These are phyloP conservation scores for Ligdia adustata DNA, from an alignment of 2,888 invertebrate genomes.

Conservation along the genomic window DNA sequence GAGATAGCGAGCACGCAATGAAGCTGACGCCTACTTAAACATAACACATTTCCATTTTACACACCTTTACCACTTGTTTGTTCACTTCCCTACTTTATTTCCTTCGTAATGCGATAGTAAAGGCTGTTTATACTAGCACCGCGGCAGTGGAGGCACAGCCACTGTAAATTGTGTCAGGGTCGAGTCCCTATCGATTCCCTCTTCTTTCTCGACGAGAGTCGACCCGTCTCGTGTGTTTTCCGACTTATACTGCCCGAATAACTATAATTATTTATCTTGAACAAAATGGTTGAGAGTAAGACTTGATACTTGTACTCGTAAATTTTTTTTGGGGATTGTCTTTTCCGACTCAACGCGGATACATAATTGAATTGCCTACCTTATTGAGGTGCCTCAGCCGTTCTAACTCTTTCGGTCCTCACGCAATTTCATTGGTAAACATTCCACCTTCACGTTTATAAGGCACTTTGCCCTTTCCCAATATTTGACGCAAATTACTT, in stretches of 20 bases:
- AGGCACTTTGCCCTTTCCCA: slow-evolving; percentile 23
- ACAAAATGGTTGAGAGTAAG: slow-evolving; percentile 38
- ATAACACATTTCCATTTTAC: no score
- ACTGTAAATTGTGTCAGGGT: slow-evolving; percentile 80
- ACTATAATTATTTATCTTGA: slow-evolving; percentile 52
- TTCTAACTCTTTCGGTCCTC: slow-evolving; percentile 17
- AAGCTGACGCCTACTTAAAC: no score
- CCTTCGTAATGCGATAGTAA: slow-evolving; percentile 54
- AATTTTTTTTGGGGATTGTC: slow-evolving; percentile 32
- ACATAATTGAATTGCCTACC: slow-evolving; percentile 25
- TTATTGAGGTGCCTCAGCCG: slow-evolving; percentile 21
- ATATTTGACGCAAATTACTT: slow-evolving; percentile 21
- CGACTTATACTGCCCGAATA: slow-evolving; percentile 55
- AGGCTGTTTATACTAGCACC: slow-evolving; percentile 73
- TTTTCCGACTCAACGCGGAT: slow-evolving; percentile 24
- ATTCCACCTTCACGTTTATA: slow-evolving; percentile 27
- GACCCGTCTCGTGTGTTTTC: slow-evolving; percentile 65
- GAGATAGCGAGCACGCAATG: no score
- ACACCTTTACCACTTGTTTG: slow-evolving; percentile 44
- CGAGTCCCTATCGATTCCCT: slow-evolving; percentile 73
- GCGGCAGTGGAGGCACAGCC: slow-evolving; percentile 61
- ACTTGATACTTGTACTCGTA: no score
- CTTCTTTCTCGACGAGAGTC: slow-evolving; percentile 68
- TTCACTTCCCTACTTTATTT: slow-evolving; percentile 49
- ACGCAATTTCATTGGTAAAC: slow-evolving; percentile 25